Conservation (phyloP, 2,888 invertebrate genomes). For the Meteorus cinctellus region DNA sequence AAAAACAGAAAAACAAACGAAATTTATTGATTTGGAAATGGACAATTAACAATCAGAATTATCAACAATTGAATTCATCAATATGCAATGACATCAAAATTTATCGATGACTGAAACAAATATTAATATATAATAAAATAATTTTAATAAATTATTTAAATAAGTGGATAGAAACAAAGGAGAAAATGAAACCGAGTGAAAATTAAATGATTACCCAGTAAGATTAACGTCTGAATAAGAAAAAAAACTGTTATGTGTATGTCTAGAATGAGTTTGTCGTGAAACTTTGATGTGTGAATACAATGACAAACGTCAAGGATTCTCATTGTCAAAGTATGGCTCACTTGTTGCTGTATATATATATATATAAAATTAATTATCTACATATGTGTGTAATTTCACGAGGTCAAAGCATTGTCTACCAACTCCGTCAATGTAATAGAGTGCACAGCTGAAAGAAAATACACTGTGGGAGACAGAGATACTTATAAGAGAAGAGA, state of each 20-base stretch:
- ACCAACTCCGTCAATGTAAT: constrained; percentile 22
- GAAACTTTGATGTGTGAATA: constrained; percentile 18
- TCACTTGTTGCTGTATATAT: constrained; percentile 34
- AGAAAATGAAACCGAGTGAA: constrained; percentile 18
- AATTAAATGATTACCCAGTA: constrained; percentile 14
- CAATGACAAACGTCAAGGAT: constrained; percentile 13
- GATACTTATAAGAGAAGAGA: not conserved
- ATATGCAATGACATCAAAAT: not conserved
- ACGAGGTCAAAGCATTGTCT: constrained; percentile 49
- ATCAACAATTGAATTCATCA: too few relatives aligned
- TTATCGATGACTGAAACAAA: not conserved
- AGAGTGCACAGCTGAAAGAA: constrained; percentile 13
- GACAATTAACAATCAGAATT: too few relatives aligned
- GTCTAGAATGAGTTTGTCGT: constrained; percentile 18
- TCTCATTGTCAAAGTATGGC: constrained; percentile 39
- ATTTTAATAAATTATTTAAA: not conserved
- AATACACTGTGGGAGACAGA: constrained; percentile 24
- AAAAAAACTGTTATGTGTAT: not conserved
- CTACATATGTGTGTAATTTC: constrained; percentile 48
- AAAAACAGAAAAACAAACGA: too few relatives aligned
- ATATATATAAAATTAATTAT: constrained; percentile 46
- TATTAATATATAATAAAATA: not conserved
- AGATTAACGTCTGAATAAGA: constrained; percentile 9
- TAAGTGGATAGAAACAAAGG: not conserved
- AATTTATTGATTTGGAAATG: too few relatives aligned